These are phyloP conservation scores for Chionis minor DNA, from an alignment of 2,113 vertebrate genomes.

Conservation along the genomic window DNA sequence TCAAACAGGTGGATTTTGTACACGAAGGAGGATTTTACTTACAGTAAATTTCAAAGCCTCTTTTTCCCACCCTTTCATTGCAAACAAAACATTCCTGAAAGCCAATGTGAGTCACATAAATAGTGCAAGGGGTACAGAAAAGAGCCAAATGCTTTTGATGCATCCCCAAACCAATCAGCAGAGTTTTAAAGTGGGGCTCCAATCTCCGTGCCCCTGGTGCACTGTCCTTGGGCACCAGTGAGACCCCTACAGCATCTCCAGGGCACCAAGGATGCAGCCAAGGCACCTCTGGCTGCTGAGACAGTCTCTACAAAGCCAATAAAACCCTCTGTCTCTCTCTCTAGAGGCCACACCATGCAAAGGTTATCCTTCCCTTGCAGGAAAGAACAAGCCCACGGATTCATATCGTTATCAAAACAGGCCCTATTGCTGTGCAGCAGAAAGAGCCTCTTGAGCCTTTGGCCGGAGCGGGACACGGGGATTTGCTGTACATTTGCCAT, in stretches of 20 bases:
- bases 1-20: background rate
- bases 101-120: background rate
- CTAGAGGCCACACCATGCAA: background rate
- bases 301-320: background rate
- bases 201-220: background rate
- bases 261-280: background rate
- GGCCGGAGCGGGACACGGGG: background rate
- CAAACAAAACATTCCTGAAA: background rate
- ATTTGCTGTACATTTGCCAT: slow-evolving; percentile 29
- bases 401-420: background rate
- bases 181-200: background rate
- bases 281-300: background rate
- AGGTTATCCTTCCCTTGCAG: background rate
- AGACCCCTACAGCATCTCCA: background rate
- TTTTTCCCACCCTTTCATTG: background rate
- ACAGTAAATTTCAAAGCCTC: background rate
- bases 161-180: background rate
- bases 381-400: background rate
- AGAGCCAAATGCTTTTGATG: background rate
- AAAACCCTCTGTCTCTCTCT: background rate
- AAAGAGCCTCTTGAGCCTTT: background rate
- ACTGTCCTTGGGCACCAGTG: background rate
- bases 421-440: background rate
- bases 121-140: background rate
- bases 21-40: background rate